Evolutionary conservation across 2,113 vertebrate genomes (phyloP).

Genomic region (Hippoglossus stenolepis): DNA sequence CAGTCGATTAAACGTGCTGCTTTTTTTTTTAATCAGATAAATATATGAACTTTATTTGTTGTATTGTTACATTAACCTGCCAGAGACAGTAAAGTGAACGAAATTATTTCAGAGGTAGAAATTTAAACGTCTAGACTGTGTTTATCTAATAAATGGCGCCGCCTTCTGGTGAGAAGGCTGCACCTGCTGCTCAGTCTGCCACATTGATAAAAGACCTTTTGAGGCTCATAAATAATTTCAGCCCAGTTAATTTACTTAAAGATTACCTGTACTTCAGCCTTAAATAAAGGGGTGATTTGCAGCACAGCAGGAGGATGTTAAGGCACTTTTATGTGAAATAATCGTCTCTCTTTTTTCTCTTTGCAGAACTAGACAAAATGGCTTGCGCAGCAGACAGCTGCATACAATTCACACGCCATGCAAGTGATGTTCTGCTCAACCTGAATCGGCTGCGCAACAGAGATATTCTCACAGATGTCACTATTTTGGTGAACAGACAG

Average conservation of each 20-base stretch:
- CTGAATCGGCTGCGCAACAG: conserved; percentile 95
- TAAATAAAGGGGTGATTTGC: background rate
- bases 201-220: background rate
- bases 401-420: conserved; percentile 98
- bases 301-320: background rate
- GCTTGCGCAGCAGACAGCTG: conserved; percentile 96
- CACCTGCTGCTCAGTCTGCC: background rate
- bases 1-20: background rate
- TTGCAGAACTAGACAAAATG: conserved; percentile 87
- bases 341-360: conserved; percentile 6
- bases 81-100: conserved; percentile 18
- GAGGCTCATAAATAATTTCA: conserved; percentile 19
- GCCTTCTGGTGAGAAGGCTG: conserved; percentile 60
- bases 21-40: background rate
- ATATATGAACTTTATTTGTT: background rate
- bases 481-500: conserved; percentile 94
- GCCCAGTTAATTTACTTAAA: background rate
- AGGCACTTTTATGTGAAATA: conserved; percentile 4
- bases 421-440: conserved; percentile 96
- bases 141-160: conserved; percentile 77
- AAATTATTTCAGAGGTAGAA: conserved; percentile 25
- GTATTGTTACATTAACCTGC: conserved; percentile 13
- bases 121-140: conserved; percentile 60
- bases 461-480: conserved; percentile 95
- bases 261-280: background rate